Evolutionary conservation across 2,888 invertebrate genomes (phyloP).

Genomic region (Linyphia triangularis): DNA sequence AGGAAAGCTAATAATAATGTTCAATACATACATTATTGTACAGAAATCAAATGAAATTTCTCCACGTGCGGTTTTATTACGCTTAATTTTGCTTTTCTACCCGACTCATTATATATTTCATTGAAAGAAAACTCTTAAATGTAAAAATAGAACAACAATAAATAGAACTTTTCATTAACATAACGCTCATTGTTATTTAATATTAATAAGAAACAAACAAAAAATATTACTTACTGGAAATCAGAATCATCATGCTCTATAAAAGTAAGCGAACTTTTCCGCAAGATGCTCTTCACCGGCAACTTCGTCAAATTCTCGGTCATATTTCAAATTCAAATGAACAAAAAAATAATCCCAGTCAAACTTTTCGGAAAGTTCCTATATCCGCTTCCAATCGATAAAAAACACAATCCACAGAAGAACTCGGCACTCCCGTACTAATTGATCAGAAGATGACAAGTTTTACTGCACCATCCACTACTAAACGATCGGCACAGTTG

Average conservation of each 20-base stretch:
- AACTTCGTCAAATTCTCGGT: constrained; percentile 71
- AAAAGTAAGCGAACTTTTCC: constrained; percentile 73
- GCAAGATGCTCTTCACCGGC: constrained; percentile 66
- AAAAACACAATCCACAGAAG: neutral
- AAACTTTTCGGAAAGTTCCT: neutral
- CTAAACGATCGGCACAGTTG: neutral
- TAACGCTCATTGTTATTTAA: too few species aligned
- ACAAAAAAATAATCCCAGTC: neutral
- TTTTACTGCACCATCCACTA: neutral
- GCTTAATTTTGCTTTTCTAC: too few species aligned
- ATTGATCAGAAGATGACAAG: neutral
- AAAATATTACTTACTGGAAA: constrained; percentile 56
- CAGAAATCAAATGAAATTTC: too few species aligned
- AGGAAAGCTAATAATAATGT: too few species aligned
- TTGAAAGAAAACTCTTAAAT: too few species aligned
- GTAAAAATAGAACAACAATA: too few species aligned
- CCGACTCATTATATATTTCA: too few species aligned
- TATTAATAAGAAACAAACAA: neutral
- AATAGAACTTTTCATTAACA: too few species aligned
- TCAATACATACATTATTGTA: too few species aligned
- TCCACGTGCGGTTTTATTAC: too few species aligned
- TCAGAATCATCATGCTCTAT: constrained; percentile 73
- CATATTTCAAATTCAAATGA: constrained; percentile 18
- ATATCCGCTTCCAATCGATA: too few species aligned
- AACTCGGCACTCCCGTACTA: neutral